Conservation (phyloP, 2,113 vertebrate species). For the Thinocorus orbignyianus region DNA sequence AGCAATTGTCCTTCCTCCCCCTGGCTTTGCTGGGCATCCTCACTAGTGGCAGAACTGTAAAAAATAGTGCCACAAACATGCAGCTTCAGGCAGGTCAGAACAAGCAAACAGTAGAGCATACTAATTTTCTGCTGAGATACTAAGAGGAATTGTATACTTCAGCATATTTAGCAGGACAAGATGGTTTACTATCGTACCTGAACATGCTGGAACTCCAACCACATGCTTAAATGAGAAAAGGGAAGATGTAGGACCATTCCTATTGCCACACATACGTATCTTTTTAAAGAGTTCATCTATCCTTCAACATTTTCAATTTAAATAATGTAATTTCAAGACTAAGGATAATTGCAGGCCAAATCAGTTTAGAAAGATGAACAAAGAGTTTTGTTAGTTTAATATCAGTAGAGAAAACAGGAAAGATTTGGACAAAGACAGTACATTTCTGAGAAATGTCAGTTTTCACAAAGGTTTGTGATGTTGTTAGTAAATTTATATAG, state of each 20-base stretch:
- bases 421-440: neutral
- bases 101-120: neutral
- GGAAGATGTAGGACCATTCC: neutral
- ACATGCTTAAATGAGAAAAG: neutral
- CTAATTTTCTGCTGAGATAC: conserved; percentile 5
- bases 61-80: neutral
- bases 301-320: neutral
- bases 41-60: neutral
- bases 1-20: neutral
- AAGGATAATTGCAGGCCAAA: neutral
- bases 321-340: neutral
- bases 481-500: neutral
- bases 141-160: conserved; percentile 1
- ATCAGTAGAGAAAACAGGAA: neutral
- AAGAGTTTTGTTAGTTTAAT: neutral
- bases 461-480: neutral
- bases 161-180: neutral
- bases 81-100: neutral
- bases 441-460: neutral
- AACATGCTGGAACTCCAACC: conserved; percentile 12
- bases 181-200: neutral
- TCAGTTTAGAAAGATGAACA: neutral
- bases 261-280: rapidly evolving
- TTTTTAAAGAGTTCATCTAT: neutral
- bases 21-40: neutral